Conservation (phyloP, 2,888 invertebrate species). For the Octodonta nipae region DNA sequence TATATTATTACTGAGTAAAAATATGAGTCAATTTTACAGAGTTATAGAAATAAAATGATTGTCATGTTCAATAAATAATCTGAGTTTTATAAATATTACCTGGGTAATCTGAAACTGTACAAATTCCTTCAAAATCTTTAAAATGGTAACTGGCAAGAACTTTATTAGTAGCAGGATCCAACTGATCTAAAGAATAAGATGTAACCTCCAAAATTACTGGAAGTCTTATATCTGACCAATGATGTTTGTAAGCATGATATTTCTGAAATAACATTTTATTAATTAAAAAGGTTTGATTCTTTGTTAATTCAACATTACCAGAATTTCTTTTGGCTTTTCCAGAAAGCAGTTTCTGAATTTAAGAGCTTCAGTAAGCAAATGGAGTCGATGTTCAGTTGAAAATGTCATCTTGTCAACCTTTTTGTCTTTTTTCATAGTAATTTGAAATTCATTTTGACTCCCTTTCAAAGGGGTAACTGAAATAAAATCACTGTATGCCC, state of each 20-base stretch:
- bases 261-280: slow-evolving; percentile 25
- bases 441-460: slow-evolving; percentile 56
- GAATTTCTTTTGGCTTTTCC: slow-evolving; percentile 65
- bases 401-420: slow-evolving; percentile 91
- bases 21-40: no score
- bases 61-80: no score
- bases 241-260: slow-evolving; percentile 85
- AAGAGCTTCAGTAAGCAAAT: slow-evolving; percentile 83
- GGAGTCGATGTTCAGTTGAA: slow-evolving; percentile 86
- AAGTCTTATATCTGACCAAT: slow-evolving; percentile 87
- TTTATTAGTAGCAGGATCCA: slow-evolving; percentile 74
- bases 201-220: slow-evolving; percentile 83
- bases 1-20: neutral
- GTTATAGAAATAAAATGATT: no score
- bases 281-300: slow-evolving; percentile 4
- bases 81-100: slow-evolving; percentile 28
- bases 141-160: slow-evolving; percentile 71
- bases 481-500: slow-evolving; percentile 46
- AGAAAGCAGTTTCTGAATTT: slow-evolving; percentile 65
- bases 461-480: slow-evolving; percentile 35
- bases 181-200: slow-evolving; percentile 82
- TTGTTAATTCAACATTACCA: slow-evolving; percentile 42
- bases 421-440: slow-evolving; percentile 76
- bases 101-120: slow-evolving; percentile 74
- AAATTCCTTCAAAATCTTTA: slow-evolving; percentile 72